A percentile compares a stretch with the other conserved stretches of the same genome.
These are phyloP conservation scores for Muricea muricata DNA, from an alignment of 92 coral and sea anemone species.

Conservation along the genomic window DNA sequence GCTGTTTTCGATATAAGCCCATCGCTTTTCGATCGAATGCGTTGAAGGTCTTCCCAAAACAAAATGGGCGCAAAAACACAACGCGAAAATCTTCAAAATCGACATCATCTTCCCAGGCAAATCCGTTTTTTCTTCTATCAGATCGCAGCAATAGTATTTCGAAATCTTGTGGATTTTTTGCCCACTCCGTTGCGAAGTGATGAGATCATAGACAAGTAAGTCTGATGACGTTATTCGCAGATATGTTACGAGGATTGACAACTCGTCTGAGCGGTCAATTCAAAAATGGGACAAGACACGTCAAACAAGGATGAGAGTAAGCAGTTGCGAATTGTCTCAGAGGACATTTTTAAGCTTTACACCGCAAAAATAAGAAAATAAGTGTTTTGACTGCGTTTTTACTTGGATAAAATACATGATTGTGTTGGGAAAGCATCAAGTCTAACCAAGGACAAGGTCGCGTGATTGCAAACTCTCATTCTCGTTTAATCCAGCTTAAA, in stretches of 20 bases:
- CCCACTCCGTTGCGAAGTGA: background rate
- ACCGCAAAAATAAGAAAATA: too few species aligned
- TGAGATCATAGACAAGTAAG: slow-evolving; percentile 19
- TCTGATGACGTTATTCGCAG: slow-evolving; percentile 25
- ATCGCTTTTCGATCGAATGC: slow-evolving; percentile 22
- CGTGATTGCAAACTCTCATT: too few species aligned
- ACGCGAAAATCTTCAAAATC: background rate
- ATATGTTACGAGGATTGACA: slow-evolving; percentile 17
- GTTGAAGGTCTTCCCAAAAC: background rate
- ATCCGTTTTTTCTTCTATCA: background rate
- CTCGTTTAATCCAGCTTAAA: too few species aligned
- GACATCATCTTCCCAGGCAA: background rate
- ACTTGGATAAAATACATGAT: too few species aligned
- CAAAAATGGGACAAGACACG: background rate
- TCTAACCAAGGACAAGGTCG: too few species aligned
- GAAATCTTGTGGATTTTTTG: background rate
- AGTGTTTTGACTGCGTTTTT: too few species aligned
- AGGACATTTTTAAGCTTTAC: too few species aligned
- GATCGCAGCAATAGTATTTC: background rate
- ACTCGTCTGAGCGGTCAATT: background rate
- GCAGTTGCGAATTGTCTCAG: background rate
- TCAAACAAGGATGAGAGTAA: too few species aligned
- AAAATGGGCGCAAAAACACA: background rate
- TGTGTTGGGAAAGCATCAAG: too few species aligned
- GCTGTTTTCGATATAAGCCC: slow-evolving; percentile 46